These are phyloP conservation scores for Argyresthia albistria DNA, from an alignment of 2,888 invertebrate genomes.

Conservation along the genomic window DNA sequence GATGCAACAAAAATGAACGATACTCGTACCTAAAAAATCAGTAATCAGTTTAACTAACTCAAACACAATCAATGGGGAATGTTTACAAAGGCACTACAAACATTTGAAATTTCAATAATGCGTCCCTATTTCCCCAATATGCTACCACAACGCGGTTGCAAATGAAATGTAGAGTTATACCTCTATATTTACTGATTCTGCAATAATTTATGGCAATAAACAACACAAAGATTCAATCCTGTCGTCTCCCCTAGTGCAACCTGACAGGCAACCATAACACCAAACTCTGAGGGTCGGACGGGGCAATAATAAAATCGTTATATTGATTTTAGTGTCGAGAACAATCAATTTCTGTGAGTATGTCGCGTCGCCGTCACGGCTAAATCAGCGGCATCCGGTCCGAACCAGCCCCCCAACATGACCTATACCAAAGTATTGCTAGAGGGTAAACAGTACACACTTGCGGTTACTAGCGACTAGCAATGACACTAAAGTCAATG, in stretches of 20 bases:
- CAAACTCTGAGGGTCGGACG: conserved; percentile 24
- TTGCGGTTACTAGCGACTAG: background rate
- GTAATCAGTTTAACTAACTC: no score
- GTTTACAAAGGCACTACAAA: no score
- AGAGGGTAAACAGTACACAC: background rate
- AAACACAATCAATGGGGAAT: no score
- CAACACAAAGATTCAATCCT: background rate
- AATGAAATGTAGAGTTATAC: background rate
- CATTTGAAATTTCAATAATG: no score
- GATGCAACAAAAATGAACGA: no score
- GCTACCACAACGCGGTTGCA: background rate
- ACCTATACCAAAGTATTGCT: background rate
- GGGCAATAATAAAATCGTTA: conserved; percentile 52
- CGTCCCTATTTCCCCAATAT: no score
- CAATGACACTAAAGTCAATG: background rate
- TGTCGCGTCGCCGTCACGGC: conserved; percentile 37
- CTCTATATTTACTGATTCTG: background rate
- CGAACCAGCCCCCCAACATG: conserved; percentile 24
- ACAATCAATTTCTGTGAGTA: conserved; percentile 49
- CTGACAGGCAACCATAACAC: background rate
- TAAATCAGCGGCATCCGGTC: conserved; percentile 63
- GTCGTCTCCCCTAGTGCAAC: conserved; percentile 1
- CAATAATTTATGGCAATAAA: conserved; percentile 2
- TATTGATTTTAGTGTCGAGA: conserved; percentile 64
- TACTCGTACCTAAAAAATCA: no score